These are phyloP conservation scores for Holothuria glaberrima DNA, from an alignment of 35 echinoderm and acorn worm species.

Conservation along the genomic window DNA sequence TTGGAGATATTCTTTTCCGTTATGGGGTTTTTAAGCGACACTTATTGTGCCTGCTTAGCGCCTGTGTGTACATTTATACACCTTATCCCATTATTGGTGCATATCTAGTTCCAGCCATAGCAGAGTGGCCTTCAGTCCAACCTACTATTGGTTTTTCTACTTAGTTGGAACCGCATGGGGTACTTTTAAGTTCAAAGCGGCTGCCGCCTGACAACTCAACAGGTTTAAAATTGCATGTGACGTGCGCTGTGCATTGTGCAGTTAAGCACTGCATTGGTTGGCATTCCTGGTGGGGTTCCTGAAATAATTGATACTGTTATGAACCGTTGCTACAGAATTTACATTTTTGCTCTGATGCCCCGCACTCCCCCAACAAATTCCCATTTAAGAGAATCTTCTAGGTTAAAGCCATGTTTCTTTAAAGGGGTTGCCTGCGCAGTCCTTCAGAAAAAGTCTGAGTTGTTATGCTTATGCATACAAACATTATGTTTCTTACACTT, in stretches of 20 bases:
- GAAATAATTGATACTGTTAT: slow-evolving; percentile 46
- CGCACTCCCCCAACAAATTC: neutral
- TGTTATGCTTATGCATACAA: too few species aligned
- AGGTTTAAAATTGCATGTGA: slow-evolving; percentile 41
- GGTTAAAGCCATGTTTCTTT: too few species aligned
- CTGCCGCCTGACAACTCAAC: slow-evolving; percentile 1
- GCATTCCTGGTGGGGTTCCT: neutral
- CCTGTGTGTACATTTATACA: too few species aligned
- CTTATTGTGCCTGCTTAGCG: too few species aligned
- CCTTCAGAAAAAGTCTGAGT: too few species aligned
- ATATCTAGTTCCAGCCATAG: too few species aligned
- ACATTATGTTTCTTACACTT: too few species aligned
- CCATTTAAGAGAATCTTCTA: neutral
- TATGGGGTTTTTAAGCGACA: too few species aligned
- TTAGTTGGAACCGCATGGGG: slow-evolving; percentile 35
- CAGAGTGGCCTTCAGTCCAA: slow-evolving; percentile 17
- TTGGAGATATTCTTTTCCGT: too few species aligned
- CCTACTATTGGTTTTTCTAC: slow-evolving; percentile 35
- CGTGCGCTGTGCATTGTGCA: slow-evolving; percentile 28
- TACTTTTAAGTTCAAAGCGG: slow-evolving; percentile 36
- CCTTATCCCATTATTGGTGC: too few species aligned
- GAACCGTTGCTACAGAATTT: slow-evolving; percentile 39
- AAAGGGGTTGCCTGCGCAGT: too few species aligned
- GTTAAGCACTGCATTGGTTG: slow-evolving; percentile 16
- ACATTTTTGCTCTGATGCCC: neutral